These are phyloP conservation scores for Listronotus bonariensis DNA, from an alignment of 1,140 invertebrate species.

Conservation along the genomic window DNA sequence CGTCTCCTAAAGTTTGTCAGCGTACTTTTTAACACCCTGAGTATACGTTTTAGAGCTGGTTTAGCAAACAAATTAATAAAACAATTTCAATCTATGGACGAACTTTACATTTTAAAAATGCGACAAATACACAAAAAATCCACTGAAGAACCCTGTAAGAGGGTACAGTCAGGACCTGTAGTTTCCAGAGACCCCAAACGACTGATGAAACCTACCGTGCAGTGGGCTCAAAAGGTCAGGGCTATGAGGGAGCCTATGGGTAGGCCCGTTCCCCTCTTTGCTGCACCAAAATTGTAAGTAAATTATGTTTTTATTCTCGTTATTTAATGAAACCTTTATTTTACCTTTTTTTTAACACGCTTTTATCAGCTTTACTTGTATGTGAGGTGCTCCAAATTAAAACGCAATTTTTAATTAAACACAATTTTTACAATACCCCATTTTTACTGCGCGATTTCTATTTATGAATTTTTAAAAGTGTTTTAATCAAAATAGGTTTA, in stretches of 20 bases:
- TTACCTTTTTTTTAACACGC: no score
- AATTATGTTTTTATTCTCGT: no score
- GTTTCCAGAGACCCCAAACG: constrained; percentile 45
- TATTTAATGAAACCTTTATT: no score
- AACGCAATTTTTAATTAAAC: no score
- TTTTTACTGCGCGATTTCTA: no score
- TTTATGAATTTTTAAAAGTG: no score
- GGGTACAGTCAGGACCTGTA: constrained; percentile 36
- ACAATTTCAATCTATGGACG: constrained; percentile 49
- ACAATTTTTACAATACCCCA: no score
- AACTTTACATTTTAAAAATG: constrained; percentile 44
- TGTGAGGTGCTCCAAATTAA: no score
- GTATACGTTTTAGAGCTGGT: constrained; percentile 37
- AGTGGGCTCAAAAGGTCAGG: constrained; percentile 46
- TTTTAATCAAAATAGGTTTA: no score
- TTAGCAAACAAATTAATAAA: constrained; percentile 50
- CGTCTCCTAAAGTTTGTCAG: no score
- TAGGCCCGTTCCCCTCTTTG: constrained; percentile 26
- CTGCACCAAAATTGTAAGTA: constrained; percentile 44
- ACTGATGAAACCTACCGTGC: constrained; percentile 48
- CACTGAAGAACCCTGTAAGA: constrained; percentile 12
- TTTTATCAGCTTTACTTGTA: no score
- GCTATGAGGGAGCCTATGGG: constrained; percentile 10
- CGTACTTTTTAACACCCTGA: constrained; percentile 1
- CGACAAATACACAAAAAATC: constrained; percentile 33